Evolutionary conservation across 2,888 invertebrate species (phyloP).

Genomic region (Acheta domesticus): DNA sequence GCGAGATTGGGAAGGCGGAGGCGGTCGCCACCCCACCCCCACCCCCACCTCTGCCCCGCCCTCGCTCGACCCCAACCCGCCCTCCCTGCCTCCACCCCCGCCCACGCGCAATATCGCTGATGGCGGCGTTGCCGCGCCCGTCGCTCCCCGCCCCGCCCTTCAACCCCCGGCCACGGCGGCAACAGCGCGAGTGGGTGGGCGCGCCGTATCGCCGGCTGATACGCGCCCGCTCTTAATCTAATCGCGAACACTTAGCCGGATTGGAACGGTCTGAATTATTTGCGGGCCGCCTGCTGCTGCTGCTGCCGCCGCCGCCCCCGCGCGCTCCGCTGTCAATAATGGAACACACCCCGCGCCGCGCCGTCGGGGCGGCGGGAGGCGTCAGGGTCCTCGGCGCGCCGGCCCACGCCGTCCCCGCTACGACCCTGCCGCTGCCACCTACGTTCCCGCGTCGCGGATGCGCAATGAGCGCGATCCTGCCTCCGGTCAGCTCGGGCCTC

Average conservation of each 20-base stretch:
- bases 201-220: neutral
- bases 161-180: neutral
- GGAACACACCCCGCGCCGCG: neutral
- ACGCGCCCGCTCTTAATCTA: constrained; percentile 34
- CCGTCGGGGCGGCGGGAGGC: no score
- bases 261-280: constrained; percentile 35
- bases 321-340: neutral
- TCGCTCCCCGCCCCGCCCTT: neutral
- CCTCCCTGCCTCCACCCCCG: neutral
- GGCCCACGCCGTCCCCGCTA: neutral
- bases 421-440: neutral
- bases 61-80: neutral
- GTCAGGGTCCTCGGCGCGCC: neutral
- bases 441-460: no score
- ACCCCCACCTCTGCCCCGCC: neutral
- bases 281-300: constrained; percentile 21
- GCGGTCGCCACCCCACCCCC: neutral
- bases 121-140: neutral
- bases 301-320: neutral
- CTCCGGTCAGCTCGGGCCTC: no score
- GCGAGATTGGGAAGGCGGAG: constrained; percentile 24
- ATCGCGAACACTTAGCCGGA: constrained; percentile 37
- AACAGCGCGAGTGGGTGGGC: neutral
- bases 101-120: constrained; percentile 12
- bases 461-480: no score